A percentile compares a stretch with the other conserved stretches of the same genome.
phyloP scores from a whole-genome alignment of 2,888 invertebrate genomes.

The Achlya flavicornis region DNA sequence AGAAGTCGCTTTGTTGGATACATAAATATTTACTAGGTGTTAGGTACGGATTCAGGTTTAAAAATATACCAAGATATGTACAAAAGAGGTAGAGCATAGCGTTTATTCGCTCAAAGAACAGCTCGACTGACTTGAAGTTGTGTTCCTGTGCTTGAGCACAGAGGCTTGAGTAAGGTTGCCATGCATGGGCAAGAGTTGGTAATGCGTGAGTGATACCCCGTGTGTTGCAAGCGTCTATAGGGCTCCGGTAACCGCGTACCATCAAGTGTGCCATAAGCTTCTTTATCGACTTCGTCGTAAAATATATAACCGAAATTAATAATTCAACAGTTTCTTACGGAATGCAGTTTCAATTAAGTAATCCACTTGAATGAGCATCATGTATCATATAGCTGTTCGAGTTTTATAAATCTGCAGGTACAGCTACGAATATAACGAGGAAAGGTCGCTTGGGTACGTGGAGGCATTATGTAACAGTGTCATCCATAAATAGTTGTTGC shows the following conservation, averaged over 20 bases:
- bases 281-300: too few relatives aligned
- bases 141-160: too few relatives aligned
- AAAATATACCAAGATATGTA: not conserved
- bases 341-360: not conserved
- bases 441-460: slow-evolving; percentile 52
- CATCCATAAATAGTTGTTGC: slow-evolving; percentile 41
- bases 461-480: slow-evolving; percentile 55
- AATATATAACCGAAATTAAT: not conserved
- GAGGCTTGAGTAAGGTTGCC: too few relatives aligned
- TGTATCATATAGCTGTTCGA: not conserved
- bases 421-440: slow-evolving; percentile 23
- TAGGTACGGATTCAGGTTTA: not conserved
- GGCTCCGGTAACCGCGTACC: too few relatives aligned
- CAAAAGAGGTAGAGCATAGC: too few relatives aligned
- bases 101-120: too few relatives aligned
- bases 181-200: too few relatives aligned
- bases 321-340: not conserved
- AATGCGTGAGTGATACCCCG: too few relatives aligned
- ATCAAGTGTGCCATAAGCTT: too few relatives aligned
- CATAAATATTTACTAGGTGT: not conserved
- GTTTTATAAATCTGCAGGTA: not conserved
- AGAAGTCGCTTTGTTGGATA: not conserved
- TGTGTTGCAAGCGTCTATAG: too few relatives aligned
- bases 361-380: not conserved
- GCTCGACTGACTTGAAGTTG: too few relatives aligned